Evolutionary conservation across 2,797 vertebrate genomes (phyloP).

Genomic region (Apogon hyalosoma): DNA sequence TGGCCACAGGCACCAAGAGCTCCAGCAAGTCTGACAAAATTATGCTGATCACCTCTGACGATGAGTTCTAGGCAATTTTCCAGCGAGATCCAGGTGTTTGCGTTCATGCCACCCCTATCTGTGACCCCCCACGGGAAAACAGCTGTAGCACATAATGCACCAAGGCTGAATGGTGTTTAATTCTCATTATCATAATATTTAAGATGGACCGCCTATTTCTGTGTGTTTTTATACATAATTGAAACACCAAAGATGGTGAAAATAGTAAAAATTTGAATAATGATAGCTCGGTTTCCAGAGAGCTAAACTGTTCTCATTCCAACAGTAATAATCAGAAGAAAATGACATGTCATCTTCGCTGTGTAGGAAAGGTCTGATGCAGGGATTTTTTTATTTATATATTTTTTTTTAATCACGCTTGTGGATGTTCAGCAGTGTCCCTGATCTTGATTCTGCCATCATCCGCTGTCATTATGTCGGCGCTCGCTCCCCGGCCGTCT

Average conservation of each 20-base stretch:
- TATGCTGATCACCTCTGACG: constrained; percentile 91
- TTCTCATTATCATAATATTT: constrained; percentile 62
- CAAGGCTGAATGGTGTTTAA: constrained; percentile 53
- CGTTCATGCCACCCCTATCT: constrained; percentile 30
- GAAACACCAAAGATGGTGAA: constrained; percentile 2
- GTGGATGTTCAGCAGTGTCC: constrained; percentile 41
- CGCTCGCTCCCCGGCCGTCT: constrained; percentile 37
- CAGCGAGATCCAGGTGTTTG: constrained; percentile 52
- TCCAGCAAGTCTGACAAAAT: constrained; percentile 90
- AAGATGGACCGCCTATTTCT: constrained; percentile 31
- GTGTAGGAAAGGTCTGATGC: constrained; percentile 32
- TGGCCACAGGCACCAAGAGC: constrained; percentile 68
- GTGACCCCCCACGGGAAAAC: constrained; percentile 40
- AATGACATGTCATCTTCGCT: constrained; percentile 36
- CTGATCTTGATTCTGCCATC: constrained; percentile 39
- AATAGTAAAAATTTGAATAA: constrained; percentile 31
- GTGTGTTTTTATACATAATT: too few species aligned
- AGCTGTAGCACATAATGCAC: constrained; percentile 22
- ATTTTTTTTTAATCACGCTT: constrained; percentile 33
- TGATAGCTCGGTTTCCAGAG: constrained; percentile 24
- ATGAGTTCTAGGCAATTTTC: constrained; percentile 87
- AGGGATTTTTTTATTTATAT: too few species aligned
- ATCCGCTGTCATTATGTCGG: constrained; percentile 32
- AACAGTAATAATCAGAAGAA: constrained; percentile 36
- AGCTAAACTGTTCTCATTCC: constrained; percentile 32